Evolutionary conservation across 2,113 vertebrate genomes (phyloP).

Genomic region (Bombycilla garrulus): DNA sequence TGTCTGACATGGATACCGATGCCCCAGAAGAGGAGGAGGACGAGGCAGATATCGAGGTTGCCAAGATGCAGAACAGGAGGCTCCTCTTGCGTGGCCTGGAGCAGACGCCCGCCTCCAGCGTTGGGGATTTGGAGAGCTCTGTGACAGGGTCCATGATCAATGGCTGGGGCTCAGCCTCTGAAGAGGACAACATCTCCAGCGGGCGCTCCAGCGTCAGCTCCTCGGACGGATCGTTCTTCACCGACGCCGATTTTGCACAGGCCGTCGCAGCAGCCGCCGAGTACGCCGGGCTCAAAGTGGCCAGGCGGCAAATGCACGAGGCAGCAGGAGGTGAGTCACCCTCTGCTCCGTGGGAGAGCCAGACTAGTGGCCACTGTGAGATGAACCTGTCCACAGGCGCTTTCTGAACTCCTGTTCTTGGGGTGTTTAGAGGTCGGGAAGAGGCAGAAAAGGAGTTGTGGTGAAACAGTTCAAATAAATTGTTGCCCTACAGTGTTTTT

Average conservation of each 20-base stretch:
- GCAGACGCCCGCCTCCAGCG: conserved; percentile 95
- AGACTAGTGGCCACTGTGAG: not conserved
- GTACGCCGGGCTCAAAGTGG: conserved; percentile 90
- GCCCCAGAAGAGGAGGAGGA: conserved; percentile 87
- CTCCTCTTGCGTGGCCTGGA: conserved; percentile 90
- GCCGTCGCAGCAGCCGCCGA: conserved; percentile 94
- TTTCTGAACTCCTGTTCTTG: not conserved
- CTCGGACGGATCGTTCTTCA: conserved; percentile 97
- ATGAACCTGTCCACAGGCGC: not conserved
- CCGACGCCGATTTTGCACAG: conserved; percentile 97
- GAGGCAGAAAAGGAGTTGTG: not conserved
- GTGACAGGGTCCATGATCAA: conserved; percentile 99
- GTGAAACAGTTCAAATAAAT: not conserved
- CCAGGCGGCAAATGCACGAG: conserved; percentile 87
- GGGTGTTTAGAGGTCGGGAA: not conserved
- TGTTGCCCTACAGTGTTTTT: not conserved
- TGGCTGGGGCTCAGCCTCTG: conserved; percentile 97
- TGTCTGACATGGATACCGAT: conserved; percentile 91
- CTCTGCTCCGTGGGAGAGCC: not conserved
- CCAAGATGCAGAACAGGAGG: conserved; percentile 89
- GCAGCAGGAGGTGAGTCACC: conserved; percentile 67
- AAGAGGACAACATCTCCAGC: conserved; percentile 96
- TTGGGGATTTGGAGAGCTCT: conserved; percentile 96
- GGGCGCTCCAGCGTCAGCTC: conserved; percentile 96
- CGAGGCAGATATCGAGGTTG: conserved; percentile 89